Evolutionary conservation across 2,888 invertebrate genomes (phyloP), one percentile per base, ranked within the genome.

Genomic region (Parapristionchus giblindavisi): DNA sequence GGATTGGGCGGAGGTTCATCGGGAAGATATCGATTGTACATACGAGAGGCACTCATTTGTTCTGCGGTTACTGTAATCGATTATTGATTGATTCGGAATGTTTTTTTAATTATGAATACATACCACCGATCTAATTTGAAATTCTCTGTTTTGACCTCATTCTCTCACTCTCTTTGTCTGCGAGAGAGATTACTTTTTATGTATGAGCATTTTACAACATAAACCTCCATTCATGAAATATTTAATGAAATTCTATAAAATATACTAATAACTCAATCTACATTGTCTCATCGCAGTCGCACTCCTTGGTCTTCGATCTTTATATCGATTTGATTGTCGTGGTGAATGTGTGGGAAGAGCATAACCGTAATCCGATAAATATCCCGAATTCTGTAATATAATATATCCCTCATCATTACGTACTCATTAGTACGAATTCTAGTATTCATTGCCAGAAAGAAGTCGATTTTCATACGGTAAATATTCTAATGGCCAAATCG

Each of bases 221-320:
- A 14, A 43, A 8, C 8, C 43, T 43, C 43, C 17, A 17, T 17
- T 14, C 8, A 43, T 17, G 8, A 43, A 43, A 17, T 8, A 43
- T 14, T 43, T 14, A 17, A 43, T 14, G 4, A 8, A 60, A 61
- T 38, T n/a, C 36, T 14, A 36, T 2, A 38, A 27, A 2, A 38
- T 48, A n/a, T n/a, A n/a, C n/a, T n/a, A n/a, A n/a, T n/a, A n/a
- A n/a, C n/a, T 29, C 68, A 51, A 75, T 78, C 78, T 70, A 84
- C 84, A 78, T 32, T 80, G 83, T 77, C 81, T 79, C 79, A 84
- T 78, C 36, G 84, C 83, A 51, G 84, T 84, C 24, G 84, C 84
- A 78, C 81, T 80, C 36, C 83, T 65, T 17, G 83, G 83, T 56
- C 84, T 52, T 56, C 84, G 71, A n/a, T 81, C 81, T 68, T 79